Percentiles rank a stretch among this genome's conserved stretches.
phyloP scores from a whole-genome alignment of 2,888 invertebrate species.

The Parasteatoda lunata region DNA sequence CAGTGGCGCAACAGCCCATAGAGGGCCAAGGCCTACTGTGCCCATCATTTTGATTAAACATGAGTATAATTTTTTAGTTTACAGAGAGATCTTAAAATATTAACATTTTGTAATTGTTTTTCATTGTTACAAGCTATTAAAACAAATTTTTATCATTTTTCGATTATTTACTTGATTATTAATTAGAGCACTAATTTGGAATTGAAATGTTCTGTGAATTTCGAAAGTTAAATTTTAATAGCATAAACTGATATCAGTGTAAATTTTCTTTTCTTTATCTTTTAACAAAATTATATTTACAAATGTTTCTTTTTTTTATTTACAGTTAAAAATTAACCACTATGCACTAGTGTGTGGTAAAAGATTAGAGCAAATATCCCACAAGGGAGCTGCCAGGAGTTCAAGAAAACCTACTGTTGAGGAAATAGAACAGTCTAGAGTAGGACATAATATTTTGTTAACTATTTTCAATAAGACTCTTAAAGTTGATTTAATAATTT shows the following conservation, averaged over 20 bases:
- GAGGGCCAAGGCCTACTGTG: too few species aligned
- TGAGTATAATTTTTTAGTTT: too few species aligned
- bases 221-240: too few species aligned
- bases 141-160: too few species aligned
- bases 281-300: background rate
- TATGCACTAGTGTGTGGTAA: constrained; percentile 95
- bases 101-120: too few species aligned
- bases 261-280: constrained; percentile 2
- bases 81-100: too few species aligned
- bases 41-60: too few species aligned
- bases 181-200: too few species aligned
- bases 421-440: constrained; percentile 93
- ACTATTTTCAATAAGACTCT: background rate
- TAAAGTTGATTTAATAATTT: background rate
- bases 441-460: constrained; percentile 74
- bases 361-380: constrained; percentile 86
- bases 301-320: constrained; percentile 21
- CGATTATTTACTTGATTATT: too few species aligned
- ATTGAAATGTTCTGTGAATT: too few species aligned
- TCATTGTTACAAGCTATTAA: too few species aligned
- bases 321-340: constrained; percentile 86
- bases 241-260: background rate
- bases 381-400: constrained; percentile 89
- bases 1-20: too few species aligned
- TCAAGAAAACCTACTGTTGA: constrained; percentile 92